Conservation (phyloP, 2,797 vertebrate species). For the Lophotriccus pileatus region DNA sequence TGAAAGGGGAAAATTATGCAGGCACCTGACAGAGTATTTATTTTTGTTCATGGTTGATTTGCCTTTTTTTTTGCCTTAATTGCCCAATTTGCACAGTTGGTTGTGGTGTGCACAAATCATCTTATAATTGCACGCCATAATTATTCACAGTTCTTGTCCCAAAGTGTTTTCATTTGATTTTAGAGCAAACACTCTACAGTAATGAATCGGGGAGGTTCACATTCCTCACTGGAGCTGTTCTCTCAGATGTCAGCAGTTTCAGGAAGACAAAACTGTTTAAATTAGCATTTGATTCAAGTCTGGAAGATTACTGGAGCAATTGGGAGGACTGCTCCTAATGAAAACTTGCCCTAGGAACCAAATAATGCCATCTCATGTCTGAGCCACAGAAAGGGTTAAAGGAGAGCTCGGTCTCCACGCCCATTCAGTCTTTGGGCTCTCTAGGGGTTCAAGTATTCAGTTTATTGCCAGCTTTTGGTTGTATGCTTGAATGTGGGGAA, state of each 20-base stretch:
- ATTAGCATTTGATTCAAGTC: conserved; percentile 34
- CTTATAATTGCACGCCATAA: conserved; percentile 48
- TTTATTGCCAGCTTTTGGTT: background rate
- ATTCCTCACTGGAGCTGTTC: conserved; percentile 13
- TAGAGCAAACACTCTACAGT: conserved; percentile 45
- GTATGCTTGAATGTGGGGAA: background rate
- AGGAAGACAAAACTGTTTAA: conserved; percentile 29
- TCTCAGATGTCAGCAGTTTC: conserved; percentile 45
- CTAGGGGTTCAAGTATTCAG: background rate
- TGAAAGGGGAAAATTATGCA: conserved; percentile 47
- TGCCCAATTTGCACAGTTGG: conserved; percentile 56
- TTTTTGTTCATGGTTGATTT: conserved; percentile 53
- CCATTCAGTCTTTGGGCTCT: background rate
- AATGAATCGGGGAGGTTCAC: conserved; percentile 27
- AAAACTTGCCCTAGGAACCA: background rate
- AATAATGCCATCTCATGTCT: background rate
- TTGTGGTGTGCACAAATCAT: conserved; percentile 59
- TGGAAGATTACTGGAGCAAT: conserved; percentile 29
- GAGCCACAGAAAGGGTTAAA: background rate
- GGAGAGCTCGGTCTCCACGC: background rate
- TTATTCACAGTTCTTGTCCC: conserved; percentile 49
- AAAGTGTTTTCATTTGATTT: conserved; percentile 62
- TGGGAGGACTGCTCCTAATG: background rate
- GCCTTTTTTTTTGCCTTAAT: conserved; percentile 26
- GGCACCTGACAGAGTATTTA: conserved; percentile 56